Evolutionary conservation across 2,888 invertebrate species (phyloP), one percentile per base, ranked within the genome.

Genomic region (Agonum fuliginosum): DNA sequence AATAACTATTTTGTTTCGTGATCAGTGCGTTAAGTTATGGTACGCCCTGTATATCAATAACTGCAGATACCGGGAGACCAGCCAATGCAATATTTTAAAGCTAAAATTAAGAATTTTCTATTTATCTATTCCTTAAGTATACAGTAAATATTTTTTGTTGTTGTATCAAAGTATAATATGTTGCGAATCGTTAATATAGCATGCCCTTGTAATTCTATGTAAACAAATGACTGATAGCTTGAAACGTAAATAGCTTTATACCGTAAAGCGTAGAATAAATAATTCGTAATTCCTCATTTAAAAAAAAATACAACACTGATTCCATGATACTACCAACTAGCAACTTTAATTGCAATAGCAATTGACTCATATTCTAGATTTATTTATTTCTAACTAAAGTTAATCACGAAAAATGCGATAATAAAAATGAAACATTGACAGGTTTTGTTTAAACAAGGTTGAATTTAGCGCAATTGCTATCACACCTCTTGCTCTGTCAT

Each of bases 171-270:
- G 46, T 27, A 20, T 6, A 24, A 54, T n/a, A n/a, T n/a, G n/a
- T 54, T n/a, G 6, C 12, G 20, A 54, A 54, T 24, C 4, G 19
- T n/a, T 20, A 20, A 20, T 10, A 46, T 46, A 14, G 14, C 14
- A 12, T 54, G 54, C 54, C 54, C 54, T 54, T 54, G 54, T 27
- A 24, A 30, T 24, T 54, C 3, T 12, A 27, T 12, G 27, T 54
- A 54, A 54, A 54, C 54, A 54, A 54, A 27, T 54, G 27, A 27
- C 54, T 14, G 22, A 27, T 54, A 54, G 12, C 27, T 24, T 54
- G 46, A 46, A 17, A 17, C 17, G 46, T 12, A 46, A 46, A 12
- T 17, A 46, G 17, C 6, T 17, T 46, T 17, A 17, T 17, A 17
- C 0, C 46, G 46, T 46, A 17, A 46, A 46, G 0, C 46, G 46